phyloP scores from a whole-genome alignment of 2,888 invertebrate species.

The Luperina testacea region DNA sequence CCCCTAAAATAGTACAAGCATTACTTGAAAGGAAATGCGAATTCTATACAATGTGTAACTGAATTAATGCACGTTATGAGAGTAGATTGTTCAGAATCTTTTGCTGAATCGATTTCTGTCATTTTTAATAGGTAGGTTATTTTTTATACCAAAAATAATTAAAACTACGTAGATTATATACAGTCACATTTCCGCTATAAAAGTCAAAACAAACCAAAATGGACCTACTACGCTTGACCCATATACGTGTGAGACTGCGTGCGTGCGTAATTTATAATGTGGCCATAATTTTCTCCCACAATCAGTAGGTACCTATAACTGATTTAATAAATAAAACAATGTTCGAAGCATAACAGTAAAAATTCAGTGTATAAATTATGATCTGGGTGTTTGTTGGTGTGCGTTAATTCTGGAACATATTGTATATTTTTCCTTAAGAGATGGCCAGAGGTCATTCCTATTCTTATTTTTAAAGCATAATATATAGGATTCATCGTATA shows the following conservation, averaged over 20 bases:
- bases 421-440: background rate
- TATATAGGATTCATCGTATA: constrained; percentile 6
- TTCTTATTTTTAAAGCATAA: constrained; percentile 41
- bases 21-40: background rate
- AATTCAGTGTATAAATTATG: background rate
- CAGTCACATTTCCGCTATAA: background rate
- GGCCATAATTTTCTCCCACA: background rate
- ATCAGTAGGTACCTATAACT: background rate
- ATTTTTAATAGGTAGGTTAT: background rate
- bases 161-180: background rate
- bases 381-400: background rate
- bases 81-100: background rate
- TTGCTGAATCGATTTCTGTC: background rate
- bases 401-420: background rate
- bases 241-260: background rate
- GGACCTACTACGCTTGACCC: background rate
- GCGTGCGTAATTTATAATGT: background rate
- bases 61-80: background rate
- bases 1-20: background rate
- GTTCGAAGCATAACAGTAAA: background rate
- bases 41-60: background rate
- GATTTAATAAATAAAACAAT: background rate
- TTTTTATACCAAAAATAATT: background rate
- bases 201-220: background rate
- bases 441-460: background rate